Evolutionary conservation across 2,113 vertebrate species (phyloP).

Genomic region (Illadopsis cleaveri): DNA sequence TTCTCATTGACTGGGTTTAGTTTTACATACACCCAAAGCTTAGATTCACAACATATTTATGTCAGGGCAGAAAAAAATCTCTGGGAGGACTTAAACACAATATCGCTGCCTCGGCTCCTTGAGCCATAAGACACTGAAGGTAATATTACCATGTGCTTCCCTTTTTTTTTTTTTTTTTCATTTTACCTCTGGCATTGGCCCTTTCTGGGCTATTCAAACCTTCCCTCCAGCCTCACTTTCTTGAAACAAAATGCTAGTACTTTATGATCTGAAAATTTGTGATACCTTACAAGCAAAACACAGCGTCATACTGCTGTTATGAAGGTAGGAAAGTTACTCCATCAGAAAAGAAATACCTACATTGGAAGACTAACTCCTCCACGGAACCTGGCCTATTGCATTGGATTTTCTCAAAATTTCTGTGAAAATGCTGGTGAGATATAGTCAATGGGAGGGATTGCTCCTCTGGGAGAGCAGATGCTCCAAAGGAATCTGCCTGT

Average conservation of each 20-base stretch:
- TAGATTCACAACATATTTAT: background rate
- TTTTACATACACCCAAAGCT: background rate
- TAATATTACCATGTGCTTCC: background rate
- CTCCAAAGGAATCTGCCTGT: slow-evolving; percentile 25
- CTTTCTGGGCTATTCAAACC: background rate
- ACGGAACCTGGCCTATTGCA: background rate
- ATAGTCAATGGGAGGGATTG: background rate
- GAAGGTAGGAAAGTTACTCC: background rate
- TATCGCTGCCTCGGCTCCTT: background rate
- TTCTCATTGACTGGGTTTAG: background rate
- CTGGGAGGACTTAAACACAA: background rate
- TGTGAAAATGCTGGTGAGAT: background rate
- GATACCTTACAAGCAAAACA: background rate
- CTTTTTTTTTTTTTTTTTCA: background rate
- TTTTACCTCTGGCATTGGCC: background rate
- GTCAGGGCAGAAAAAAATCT: background rate
- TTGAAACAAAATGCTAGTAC: background rate
- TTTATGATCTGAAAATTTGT: background rate
- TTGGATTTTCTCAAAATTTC: background rate
- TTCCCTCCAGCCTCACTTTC: background rate
- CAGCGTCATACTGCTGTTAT: background rate
- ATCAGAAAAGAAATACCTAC: background rate
- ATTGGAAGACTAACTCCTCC: background rate
- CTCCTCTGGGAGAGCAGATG: slow-evolving; percentile 30
- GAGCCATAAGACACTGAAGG: rapidly evolving